phyloP scores from a whole-genome alignment of 2,797 vertebrate species.

The Hemitrygon akajei region DNA sequence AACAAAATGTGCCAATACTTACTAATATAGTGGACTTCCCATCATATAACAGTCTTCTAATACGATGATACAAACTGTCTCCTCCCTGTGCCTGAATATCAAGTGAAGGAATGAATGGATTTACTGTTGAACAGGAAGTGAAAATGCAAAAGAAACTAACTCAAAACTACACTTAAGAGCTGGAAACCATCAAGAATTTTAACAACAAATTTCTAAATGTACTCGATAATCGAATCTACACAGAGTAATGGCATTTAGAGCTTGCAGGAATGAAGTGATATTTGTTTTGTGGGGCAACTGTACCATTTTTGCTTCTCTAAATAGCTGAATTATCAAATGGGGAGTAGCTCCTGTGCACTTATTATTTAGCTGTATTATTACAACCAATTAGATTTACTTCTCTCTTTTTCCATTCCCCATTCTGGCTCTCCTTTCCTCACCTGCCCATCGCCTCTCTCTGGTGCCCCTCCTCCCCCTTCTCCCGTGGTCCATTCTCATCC shows the following conservation, averaged over 20 bases:
- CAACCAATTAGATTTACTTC: background rate
- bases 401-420: too few species aligned
- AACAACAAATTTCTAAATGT: background rate
- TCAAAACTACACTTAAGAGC: background rate
- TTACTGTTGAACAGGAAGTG: background rate
- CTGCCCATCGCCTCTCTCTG: too few species aligned
- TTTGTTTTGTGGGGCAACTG: background rate
- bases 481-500: too few species aligned
- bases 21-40: conserved; percentile 86
- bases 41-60: conserved; percentile 86
- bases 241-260: background rate
- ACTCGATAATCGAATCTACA: background rate
- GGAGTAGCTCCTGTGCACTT: background rate
- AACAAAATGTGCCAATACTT: conserved; percentile 49
- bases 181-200: background rate
- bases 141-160: conserved; percentile 42
- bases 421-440: too few species aligned
- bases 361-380: background rate
- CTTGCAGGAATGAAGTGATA: background rate
- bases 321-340: background rate
- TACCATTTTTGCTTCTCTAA: background rate
- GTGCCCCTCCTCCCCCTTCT: too few species aligned
- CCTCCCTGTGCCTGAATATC: conserved; percentile 79
- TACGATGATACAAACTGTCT: conserved; percentile 81
- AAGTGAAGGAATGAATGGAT: background rate